Percentiles rank a stretch among this genome's conserved stretches.
phyloP scores from a whole-genome alignment of 64 coral and sea anemone species.

The Actinia equina region DNA sequence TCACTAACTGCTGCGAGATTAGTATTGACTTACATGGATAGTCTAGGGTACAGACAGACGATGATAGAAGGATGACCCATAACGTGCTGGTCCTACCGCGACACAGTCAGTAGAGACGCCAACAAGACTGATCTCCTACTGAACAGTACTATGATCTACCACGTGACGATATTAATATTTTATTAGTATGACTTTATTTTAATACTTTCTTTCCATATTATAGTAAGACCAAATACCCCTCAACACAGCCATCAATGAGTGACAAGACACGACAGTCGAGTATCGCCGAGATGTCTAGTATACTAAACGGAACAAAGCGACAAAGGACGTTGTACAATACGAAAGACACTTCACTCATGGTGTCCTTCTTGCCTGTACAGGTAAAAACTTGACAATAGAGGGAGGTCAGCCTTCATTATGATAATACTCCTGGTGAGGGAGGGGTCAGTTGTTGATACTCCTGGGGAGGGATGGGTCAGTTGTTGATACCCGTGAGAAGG shows the following conservation, averaged over 20 bases:
- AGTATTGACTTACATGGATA: not conserved
- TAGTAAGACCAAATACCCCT: not conserved
- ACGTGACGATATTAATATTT: too few species aligned
- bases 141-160: not conserved
- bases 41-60: not conserved
- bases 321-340: conserved; percentile 71
- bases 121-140: not conserved
- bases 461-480: not conserved
- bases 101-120: not conserved
- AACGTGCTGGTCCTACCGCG: not conserved
- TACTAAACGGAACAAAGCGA: conserved; percentile 66
- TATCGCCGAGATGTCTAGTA: conserved; percentile 29
- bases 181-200: too few species aligned
- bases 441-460: not conserved
- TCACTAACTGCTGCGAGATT: conserved; percentile 1
- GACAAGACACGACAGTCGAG: conserved; percentile 31
- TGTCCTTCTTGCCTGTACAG: conserved; percentile 35
- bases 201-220: not conserved
- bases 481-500: too few species aligned
- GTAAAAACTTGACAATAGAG: not conserved
- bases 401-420: not conserved
- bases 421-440: not conserved
- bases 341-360: conserved; percentile 54
- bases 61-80: not conserved
- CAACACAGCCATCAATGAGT: not conserved